Evolutionary conservation across 2,113 vertebrate species (phyloP), one percentile per base, ranked within the genome.

Genomic region (Carassius auratus): DNA sequence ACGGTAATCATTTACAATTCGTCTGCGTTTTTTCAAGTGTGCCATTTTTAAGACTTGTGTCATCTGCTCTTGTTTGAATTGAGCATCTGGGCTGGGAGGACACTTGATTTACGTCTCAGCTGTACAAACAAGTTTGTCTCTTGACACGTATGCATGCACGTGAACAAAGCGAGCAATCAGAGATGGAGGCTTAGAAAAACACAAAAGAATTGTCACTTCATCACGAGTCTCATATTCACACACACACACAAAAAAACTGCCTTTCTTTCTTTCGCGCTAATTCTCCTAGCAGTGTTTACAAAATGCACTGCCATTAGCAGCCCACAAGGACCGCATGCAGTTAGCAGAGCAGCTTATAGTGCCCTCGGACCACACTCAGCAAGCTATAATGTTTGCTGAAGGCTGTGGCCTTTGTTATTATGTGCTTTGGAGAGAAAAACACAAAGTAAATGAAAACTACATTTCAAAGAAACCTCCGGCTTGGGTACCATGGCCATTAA

Each of bases 391-490:
- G 78, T 19, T 75, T 71, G 84, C 91, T 50, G 87, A 59, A 86
- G 61, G 68, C 66, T 17, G 2, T 21, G 15, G 55, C 59, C 52
- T 61, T 61, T 50, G 84, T 81, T 81, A 73, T 81, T 79, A 45
- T 85, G 50, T 59, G 50, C 76, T 64, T 77, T 83, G 30, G 50
- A 69, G 64, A 23, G 57, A 61, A 78, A n/a, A 87, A 84, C 81
- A 84, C 66, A 61, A 78, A 78, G 26, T 62, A 87, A 84, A 80
- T 84, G 68, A 85, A 84, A 71, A 76, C 82, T 36, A 84, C 62
- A 74, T 66, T 45, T 55, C 45, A 45, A 66, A 52, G 17, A 38
- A 78, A 69, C 2, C 74, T 86, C 33, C 23, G 48, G 5, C 81
- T 50, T 30, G 81, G 74, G 48, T 59, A 23, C 68, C 19, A 38